These are phyloP conservation scores for Podiceps cristatus DNA, from an alignment of 2,113 vertebrate genomes.

Conservation along the genomic window DNA sequence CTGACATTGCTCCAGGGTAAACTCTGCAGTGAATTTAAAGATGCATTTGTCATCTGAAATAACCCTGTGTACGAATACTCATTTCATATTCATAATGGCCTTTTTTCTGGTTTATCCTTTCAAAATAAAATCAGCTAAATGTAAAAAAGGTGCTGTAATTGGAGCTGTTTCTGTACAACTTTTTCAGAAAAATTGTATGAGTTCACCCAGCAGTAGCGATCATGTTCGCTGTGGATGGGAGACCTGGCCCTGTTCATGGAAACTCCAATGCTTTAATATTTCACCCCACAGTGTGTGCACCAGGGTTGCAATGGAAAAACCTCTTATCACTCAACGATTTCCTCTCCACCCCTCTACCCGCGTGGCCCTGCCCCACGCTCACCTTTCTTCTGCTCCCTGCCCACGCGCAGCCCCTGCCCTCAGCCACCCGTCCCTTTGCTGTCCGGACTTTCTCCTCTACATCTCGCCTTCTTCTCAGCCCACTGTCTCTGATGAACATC, in stretches of 20 bases:
- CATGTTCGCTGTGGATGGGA: accelerated
- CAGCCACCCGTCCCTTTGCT: background rate
- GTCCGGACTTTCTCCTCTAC: background rate
- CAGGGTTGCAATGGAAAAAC: background rate
- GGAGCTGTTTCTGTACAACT: background rate
- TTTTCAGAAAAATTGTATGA: background rate
- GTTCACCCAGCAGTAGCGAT: background rate
- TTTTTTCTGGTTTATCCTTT: background rate
- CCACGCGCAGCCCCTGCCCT: background rate
- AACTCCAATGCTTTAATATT: background rate
- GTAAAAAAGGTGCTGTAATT: background rate
- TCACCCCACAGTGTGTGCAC: background rate
- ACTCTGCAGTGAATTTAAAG: background rate
- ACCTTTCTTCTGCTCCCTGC: background rate
- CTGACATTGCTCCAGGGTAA: background rate
- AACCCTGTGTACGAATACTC: accelerated
- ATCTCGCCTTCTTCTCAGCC: background rate
- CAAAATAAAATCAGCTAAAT: background rate
- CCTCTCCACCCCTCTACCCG: background rate
- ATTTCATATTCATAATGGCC: background rate
- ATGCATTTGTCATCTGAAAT: background rate
- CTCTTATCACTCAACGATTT: background rate
- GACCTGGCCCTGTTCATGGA: background rate
- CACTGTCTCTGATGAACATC: background rate
- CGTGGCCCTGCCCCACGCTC: background rate